Conservation (phyloP, 2,113 vertebrate species). For the Natator depressus region DNA sequence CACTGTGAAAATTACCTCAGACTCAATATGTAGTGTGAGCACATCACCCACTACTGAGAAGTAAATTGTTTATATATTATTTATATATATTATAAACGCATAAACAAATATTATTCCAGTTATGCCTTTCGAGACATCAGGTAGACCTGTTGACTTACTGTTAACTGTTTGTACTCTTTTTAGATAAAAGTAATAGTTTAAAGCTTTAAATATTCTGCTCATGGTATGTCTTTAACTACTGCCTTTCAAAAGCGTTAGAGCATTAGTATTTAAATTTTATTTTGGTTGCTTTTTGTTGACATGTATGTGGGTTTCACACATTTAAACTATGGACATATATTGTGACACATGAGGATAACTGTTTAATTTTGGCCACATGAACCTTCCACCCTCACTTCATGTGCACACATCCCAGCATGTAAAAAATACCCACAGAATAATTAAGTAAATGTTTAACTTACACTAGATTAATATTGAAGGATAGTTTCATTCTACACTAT, state of each 20-base stretch:
- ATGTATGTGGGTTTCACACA: background rate
- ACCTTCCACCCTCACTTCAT: background rate
- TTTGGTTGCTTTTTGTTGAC: background rate
- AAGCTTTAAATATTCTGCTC: background rate
- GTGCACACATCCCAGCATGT: background rate
- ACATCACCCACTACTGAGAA: background rate
- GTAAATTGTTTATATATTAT: background rate
- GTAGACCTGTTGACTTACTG: background rate
- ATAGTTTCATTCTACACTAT: background rate
- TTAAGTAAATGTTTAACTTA: background rate
- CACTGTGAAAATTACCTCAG: background rate
- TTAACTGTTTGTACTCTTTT: background rate
- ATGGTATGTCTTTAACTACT: background rate
- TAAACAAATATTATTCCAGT: background rate
- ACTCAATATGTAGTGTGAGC: background rate
- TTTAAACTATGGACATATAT: background rate
- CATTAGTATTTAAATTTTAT: background rate
- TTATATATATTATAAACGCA: background rate
- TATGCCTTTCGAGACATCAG: background rate
- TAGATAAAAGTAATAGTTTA: background rate
- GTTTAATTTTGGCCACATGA: background rate
- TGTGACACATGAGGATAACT: background rate
- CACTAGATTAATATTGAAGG: background rate
- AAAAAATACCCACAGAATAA: background rate
- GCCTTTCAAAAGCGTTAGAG: background rate